These are phyloP conservation scores for Himalopsyche kuldschensis DNA, from an alignment of 2,888 invertebrate species.

Conservation along the genomic window DNA sequence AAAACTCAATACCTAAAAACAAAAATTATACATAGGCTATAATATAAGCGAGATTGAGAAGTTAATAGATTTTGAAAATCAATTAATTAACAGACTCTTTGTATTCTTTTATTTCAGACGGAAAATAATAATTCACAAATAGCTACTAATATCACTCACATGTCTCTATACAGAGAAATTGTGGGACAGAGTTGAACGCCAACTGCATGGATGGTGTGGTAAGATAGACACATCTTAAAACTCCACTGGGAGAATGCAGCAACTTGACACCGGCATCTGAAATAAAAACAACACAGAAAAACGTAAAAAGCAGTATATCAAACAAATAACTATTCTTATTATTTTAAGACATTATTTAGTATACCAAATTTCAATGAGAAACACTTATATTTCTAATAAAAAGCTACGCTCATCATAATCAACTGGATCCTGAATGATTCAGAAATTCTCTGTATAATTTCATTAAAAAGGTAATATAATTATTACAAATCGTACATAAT, in stretches of 20 bases:
- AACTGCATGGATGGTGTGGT: slow-evolving; percentile 58
- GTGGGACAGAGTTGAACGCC: slow-evolving; percentile 57
- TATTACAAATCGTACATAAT: too few species aligned
- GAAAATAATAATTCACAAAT: background rate
- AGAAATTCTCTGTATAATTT: too few species aligned
- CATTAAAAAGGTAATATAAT: too few species aligned
- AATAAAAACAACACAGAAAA: slow-evolving; percentile 13
- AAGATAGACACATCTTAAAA: slow-evolving; percentile 56
- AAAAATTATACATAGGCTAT: background rate
- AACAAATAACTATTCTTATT: background rate
- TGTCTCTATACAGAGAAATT: slow-evolving; percentile 57
- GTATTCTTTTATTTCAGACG: background rate
- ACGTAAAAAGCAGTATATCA: background rate
- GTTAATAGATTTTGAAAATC: too few species aligned
- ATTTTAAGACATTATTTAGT: background rate
- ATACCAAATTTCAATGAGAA: too few species aligned
- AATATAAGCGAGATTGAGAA: too few species aligned
- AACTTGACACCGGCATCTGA: slow-evolving; percentile 57
- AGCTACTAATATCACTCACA: slow-evolving; percentile 43
- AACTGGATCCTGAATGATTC: too few species aligned
- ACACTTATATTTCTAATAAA: too few species aligned
- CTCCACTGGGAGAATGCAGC: slow-evolving; percentile 52
- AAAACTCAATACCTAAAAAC: slow-evolving; percentile 54
- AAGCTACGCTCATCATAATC: too few species aligned
- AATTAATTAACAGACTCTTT: too few species aligned